A percentile compares a stretch with the other conserved stretches of the same genome.
Evolutionary conservation across 2,113 vertebrate species (phyloP).

Genomic region (Okapia johnstoni): DNA sequence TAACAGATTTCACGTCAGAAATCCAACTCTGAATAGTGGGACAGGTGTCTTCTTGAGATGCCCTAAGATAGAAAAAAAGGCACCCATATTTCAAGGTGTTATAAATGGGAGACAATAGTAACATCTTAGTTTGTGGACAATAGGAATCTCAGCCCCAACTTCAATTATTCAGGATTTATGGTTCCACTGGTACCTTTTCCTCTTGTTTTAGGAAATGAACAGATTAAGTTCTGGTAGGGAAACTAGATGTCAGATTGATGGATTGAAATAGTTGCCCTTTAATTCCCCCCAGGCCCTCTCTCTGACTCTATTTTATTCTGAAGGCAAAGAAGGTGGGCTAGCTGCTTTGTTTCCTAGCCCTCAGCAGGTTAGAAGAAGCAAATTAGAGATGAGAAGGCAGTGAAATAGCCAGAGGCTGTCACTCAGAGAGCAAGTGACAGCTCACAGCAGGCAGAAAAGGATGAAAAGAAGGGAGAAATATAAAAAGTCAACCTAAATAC

Average conservation of each 20-base stretch:
- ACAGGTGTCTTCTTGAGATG: not conserved
- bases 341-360: constrained; percentile 32
- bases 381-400: constrained; percentile 40
- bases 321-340: constrained; percentile 26
- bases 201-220: constrained; percentile 16
- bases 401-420: constrained; percentile 26
- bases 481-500: constrained; percentile 53
- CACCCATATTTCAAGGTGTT: not conserved
- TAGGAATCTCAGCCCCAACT: not conserved
- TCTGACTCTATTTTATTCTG: not conserved
- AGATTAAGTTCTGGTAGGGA: not conserved
- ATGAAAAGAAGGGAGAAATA: constrained; percentile 32
- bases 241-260: constrained; percentile 2
- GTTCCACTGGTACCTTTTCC: not conserved
- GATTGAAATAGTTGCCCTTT: not conserved
- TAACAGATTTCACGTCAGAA: not conserved
- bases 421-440: constrained; percentile 42
- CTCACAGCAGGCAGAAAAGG: constrained; percentile 38
- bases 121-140: not conserved
- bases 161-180: not conserved
- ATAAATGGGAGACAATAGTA: not conserved
- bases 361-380: constrained; percentile 41
- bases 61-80: not conserved
- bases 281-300: not conserved
- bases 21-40: not conserved